Base-by-base conservation (phyloP, 2,797 vertebrate species). In the Myotis myotis region DNA sequence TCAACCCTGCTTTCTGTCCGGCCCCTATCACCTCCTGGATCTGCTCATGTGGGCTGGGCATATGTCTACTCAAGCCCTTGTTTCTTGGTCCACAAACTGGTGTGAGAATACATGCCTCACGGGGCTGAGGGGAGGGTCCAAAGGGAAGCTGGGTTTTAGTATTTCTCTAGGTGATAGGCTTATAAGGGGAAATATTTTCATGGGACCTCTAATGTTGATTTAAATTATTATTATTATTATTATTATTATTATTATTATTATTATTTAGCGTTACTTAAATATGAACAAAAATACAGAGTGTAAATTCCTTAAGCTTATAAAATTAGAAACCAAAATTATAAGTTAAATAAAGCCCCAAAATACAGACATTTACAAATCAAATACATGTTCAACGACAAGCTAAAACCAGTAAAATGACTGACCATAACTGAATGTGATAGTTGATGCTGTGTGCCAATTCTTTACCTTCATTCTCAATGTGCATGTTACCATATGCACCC, bases 251-350 rank as follows among this genome's bases (percentile, higher is more conserved):
- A 38, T 44, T 44, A 44, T 44, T 44, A 11, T 44, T 44, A 44
- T 44, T 44, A 44, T 38, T 38, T 4, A n/a, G 19, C 51, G 41
- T 78, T 78, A 36, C 62, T 64, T 88, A 93, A 89, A 82, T 79
- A 41, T 19, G 11, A 95, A 79, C 38, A 92, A 92, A 95, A 93
- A 51, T 88, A 70, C 17, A 57, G 22, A 8, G 1, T 30, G n/a
- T 85, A 92, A 79, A 85, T 89, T 89, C 38, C 60, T 92, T 81
- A 81, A 70, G 49, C 49, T 57, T 47, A 16, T 36, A 87, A 87
- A 91, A 72, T 53, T 89, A 75, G 75, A 93, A 94, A 90, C 25
- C 28, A 93, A 88, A 91, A 85, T 57, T 49, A n/a, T 41, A 70
- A 62, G 78, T n/a, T 41, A 74, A 91, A 70, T 62, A 68, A 82